phyloP scores from a whole-genome alignment of 2,113 vertebrate species.

The Erythrolamprus reginae region DNA sequence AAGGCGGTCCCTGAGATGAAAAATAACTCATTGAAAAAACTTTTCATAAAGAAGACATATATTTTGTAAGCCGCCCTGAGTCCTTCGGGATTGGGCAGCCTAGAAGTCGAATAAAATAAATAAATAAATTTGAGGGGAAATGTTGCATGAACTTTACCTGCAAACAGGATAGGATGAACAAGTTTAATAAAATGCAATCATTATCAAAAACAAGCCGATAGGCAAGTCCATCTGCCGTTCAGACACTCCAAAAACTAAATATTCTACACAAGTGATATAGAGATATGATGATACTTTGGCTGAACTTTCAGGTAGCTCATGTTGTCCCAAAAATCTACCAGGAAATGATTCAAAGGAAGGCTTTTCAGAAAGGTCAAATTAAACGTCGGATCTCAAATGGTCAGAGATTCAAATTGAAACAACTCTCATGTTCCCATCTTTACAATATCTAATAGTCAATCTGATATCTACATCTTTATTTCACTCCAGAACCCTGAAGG shows the following conservation, averaged over 20 bases:
- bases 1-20: too few relatives aligned
- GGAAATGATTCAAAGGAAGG: conserved; percentile 10
- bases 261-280: neutral
- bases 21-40: neutral
- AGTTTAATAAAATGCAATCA: neutral
- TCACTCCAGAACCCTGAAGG: neutral
- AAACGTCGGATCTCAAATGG: neutral
- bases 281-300: neutral
- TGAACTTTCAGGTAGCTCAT: conserved; percentile 4
- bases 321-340: conserved; percentile 10
- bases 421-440: neutral
- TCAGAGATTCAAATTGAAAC: neutral
- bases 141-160: neutral
- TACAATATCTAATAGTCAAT: neutral
- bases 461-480: neutral
- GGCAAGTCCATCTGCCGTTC: neutral
- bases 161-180: neutral
- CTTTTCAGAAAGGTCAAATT: neutral
- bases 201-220: neutral
- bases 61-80: too few relatives aligned
- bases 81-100: too few relatives aligned
- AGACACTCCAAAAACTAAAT: neutral
- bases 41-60: neutral
- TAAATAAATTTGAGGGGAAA: neutral
- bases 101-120: too few relatives aligned